Conservation (phyloP, 2,888 invertebrate genomes). For the Caenorhabditis doughertyi region DNA sequence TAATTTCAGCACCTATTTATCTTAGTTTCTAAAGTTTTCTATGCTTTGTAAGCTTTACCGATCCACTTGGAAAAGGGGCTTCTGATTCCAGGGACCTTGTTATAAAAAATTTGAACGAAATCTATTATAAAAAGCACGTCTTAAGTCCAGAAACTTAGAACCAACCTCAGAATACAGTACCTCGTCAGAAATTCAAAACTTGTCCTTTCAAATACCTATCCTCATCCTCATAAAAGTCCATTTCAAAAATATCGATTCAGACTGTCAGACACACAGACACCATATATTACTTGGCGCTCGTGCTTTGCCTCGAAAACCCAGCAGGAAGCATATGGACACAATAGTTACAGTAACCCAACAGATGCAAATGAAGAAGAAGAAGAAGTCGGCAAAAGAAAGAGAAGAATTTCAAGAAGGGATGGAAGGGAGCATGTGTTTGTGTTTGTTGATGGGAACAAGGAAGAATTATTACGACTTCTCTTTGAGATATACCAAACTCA, state of each 20-base stretch:
- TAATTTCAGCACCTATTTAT: no score
- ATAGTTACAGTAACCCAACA: constrained; percentile 23
- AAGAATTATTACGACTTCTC: constrained; percentile 24
- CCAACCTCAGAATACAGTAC: neutral
- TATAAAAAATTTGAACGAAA: no score
- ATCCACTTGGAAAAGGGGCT: no score
- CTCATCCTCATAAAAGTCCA: neutral
- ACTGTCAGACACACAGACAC: neutral
- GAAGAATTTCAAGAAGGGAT: constrained; percentile 9
- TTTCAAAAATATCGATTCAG: constrained; percentile 9
- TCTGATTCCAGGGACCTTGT: no score
- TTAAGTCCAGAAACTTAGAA: no score
- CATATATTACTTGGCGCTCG: constrained; percentile 29
- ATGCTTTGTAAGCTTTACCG: no score
- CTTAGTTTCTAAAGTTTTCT: no score
- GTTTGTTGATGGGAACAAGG: constrained; percentile 1
- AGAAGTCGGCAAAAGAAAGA: constrained; percentile 1
- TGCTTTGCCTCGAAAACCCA: constrained; percentile 10
- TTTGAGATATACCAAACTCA: constrained; percentile 3
- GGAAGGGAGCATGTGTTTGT: constrained; percentile 34
- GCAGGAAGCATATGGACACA: constrained; percentile 37
- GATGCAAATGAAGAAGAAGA: constrained; percentile 41
- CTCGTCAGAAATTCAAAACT: neutral
- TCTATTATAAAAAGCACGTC: no score
- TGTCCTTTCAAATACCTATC: neutral